A percentile compares a stretch with the other conserved stretches of the same genome.
These are phyloP conservation scores for Mormyrops boulengeri DNA, from an alignment of 2,797 vertebrate genomes.

Conservation along the genomic window DNA sequence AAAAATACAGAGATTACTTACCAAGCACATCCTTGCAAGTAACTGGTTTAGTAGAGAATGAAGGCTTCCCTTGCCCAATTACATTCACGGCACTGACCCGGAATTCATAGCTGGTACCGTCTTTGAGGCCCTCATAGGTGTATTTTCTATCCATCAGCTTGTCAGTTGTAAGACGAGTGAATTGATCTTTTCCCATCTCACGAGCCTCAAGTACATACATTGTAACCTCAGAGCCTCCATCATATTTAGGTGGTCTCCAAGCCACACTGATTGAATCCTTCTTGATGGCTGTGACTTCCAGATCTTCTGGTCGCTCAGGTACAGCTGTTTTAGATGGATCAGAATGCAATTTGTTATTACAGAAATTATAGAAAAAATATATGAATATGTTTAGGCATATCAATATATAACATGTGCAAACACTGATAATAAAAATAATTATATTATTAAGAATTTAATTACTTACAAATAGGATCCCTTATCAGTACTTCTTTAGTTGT, in stretches of 20 bases:
- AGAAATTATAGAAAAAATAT: neutral
- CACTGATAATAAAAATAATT: neutral
- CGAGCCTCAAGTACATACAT: constrained; percentile 85
- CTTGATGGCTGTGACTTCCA: constrained; percentile 79
- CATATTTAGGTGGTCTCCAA: constrained; percentile 94
- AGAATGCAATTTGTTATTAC: constrained; percentile 11
- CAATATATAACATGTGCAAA: neutral
- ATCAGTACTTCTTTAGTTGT: constrained; percentile 77
- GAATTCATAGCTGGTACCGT: constrained; percentile 87
- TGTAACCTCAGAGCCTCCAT: constrained; percentile 87
- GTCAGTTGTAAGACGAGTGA: constrained; percentile 68
- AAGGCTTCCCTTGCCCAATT: constrained; percentile 87
- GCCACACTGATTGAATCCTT: constrained; percentile 81
- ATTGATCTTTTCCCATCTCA: constrained; percentile 84
- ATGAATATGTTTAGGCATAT: neutral
- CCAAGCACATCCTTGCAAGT: constrained; percentile 94
- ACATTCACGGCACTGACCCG: constrained; percentile 89
- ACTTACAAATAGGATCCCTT: constrained; percentile 89
- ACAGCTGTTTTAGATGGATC: constrained; percentile 61
- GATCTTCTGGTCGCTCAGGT: constrained; percentile 91
- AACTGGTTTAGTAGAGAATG: constrained; percentile 92
- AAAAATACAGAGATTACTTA: constrained; percentile 49
- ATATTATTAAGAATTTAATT: neutral
- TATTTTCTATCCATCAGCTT: constrained; percentile 85
- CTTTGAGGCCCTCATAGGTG: constrained; percentile 79